A percentile compares a stretch with the other conserved stretches of the same genome.
phyloP scores from a whole-genome alignment of 2,888 invertebrate species.

The Atherix ibis region DNA sequence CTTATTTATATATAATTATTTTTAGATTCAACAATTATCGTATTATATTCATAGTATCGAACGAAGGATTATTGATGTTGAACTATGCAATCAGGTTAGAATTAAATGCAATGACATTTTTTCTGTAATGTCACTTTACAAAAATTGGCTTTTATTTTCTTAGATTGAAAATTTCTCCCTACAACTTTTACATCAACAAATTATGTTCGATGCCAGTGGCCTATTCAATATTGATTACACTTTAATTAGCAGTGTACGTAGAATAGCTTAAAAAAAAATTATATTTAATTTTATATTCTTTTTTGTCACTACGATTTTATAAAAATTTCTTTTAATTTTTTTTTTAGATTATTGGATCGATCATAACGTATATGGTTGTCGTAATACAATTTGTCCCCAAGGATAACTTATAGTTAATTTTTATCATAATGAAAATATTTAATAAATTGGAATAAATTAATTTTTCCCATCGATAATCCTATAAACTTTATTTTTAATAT shows the following conservation, averaged over 20 bases:
- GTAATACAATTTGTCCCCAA: slow-evolving; percentile 4
- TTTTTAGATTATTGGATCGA: slow-evolving; percentile 4
- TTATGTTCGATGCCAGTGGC: slow-evolving; percentile 3
- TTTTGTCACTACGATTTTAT: not conserved
- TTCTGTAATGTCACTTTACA: not conserved
- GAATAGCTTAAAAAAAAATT: too few species aligned
- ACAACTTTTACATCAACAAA: slow-evolving; percentile 3
- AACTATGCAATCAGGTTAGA: slow-evolving; percentile 1
- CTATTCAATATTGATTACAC: slow-evolving; percentile 3
- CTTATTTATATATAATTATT: not conserved
- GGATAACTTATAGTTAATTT: too few species aligned
- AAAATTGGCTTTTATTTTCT: not conserved
- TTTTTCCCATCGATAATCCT: too few species aligned
- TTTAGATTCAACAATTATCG: slow-evolving; percentile 1
- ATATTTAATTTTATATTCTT: too few species aligned
- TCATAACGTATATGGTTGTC: slow-evolving; percentile 4
- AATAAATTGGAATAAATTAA: too few species aligned
- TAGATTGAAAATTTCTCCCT: slow-evolving; percentile 5
- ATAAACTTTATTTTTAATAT: too few species aligned
- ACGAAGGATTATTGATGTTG: slow-evolving; percentile 1
- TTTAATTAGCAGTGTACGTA: slow-evolving; percentile 1
- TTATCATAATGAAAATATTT: too few species aligned
- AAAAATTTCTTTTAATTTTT: slow-evolving; percentile 1
- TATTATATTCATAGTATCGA: slow-evolving; percentile 2
- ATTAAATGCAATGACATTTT: not conserved